A percentile compares a stretch with the other conserved stretches of the same genome.
Evolutionary conservation across 2,888 invertebrate species (phyloP).

Genomic region (Limulus polyphemus): DNA sequence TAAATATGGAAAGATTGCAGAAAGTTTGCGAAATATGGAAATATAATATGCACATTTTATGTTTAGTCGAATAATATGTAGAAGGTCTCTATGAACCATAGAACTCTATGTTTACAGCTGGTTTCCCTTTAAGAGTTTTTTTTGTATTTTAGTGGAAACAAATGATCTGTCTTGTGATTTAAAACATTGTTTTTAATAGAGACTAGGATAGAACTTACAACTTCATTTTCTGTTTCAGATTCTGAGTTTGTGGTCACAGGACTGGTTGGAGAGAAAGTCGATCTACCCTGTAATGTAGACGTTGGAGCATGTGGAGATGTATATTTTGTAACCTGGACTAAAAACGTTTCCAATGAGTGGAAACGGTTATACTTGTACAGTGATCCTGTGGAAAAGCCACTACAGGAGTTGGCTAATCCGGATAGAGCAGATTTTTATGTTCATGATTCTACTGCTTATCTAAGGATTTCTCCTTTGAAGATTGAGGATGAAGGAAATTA

Average conservation of each 20-base stretch:
- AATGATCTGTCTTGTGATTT: too few species aligned
- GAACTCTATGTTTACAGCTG: too few species aligned
- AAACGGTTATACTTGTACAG: constrained; percentile 26
- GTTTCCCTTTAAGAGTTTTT: too few species aligned
- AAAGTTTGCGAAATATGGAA: too few species aligned
- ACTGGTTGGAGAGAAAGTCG: constrained; percentile 37
- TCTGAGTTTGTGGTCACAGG: constrained; percentile 18
- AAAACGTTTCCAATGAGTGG: constrained; percentile 24
- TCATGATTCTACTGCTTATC: constrained; percentile 25
- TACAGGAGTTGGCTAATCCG: constrained; percentile 24
- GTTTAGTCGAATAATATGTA: too few species aligned
- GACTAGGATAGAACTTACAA: too few species aligned
- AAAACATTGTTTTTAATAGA: too few species aligned
- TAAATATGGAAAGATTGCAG: too few species aligned
- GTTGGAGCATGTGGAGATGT: constrained; percentile 56
- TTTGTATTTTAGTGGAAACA: too few species aligned
- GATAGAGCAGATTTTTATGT: constrained; percentile 18
- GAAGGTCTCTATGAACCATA: too few species aligned
- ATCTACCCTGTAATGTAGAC: constrained; percentile 58
- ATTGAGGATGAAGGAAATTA: constrained; percentile 64
- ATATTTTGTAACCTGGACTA: constrained; percentile 65
- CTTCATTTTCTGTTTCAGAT: constrained; percentile 3
- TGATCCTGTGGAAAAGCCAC: constrained; percentile 25
- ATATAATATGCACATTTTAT: too few species aligned
- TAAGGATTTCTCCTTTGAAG: constrained; percentile 54